These are phyloP conservation scores for Malachius bipustulatus DNA, from an alignment of 2,888 invertebrate genomes.

Conservation along the genomic window DNA sequence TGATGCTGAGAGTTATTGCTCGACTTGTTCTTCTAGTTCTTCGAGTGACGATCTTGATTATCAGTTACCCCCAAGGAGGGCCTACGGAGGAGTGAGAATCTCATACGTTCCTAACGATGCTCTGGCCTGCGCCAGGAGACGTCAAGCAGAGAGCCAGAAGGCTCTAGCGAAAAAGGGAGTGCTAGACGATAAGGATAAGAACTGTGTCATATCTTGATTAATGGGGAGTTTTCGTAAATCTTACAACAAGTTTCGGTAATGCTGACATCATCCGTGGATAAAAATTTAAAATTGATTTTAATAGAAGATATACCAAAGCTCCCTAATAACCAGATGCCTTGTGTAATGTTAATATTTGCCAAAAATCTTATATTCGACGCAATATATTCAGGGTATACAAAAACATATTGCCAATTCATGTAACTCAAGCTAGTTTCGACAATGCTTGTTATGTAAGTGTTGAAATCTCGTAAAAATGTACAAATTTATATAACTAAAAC, in stretches of 20 bases:
- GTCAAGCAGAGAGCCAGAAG: conserved; percentile 40
- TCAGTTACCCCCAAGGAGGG: conserved; percentile 68
- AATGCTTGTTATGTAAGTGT: too few species aligned
- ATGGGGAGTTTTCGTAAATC: conserved; percentile 9
- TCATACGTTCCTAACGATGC: conserved; percentile 91
- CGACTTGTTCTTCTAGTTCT: conserved; percentile 77
- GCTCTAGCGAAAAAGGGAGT: conserved; percentile 31
- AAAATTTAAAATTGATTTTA: conserved; percentile 2
- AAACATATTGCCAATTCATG: conserved; percentile 11
- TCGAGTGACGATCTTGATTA: conserved; percentile 83
- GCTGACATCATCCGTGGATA: not conserved
- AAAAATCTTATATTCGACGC: conserved; percentile 21
- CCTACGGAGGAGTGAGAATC: conserved; percentile 79
- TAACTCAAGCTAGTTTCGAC: not conserved
- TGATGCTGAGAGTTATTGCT: conserved; percentile 71
- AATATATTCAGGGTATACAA: conserved; percentile 23
- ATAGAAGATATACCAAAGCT: conserved; percentile 6
- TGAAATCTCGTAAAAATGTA: too few species aligned
- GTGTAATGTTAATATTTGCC: conserved; percentile 20
- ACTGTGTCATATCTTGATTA: conserved; percentile 77
- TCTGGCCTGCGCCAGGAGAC: conserved; percentile 65
- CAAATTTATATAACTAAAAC: too few species aligned
- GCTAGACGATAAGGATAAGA: conserved; percentile 57
- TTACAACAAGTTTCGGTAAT: not conserved
- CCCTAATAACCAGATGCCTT: conserved; percentile 13